Evolutionary conservation across 1,140 invertebrate species (phyloP), one percentile per base, ranked within the genome.

Genomic region (Formica selysi): DNA sequence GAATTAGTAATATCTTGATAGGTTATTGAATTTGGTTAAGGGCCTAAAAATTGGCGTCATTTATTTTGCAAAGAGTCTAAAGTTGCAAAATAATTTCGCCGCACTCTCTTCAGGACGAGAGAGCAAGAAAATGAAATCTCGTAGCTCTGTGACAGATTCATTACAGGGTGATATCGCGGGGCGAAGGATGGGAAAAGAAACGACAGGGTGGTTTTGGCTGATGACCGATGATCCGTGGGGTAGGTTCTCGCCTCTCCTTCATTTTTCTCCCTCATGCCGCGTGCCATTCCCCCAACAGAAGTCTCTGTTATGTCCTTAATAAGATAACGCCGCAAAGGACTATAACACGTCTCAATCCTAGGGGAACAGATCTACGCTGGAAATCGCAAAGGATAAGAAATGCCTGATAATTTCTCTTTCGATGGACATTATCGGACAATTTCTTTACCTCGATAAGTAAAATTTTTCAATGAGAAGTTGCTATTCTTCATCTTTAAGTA

Each of bases 141-240:
- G 51, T 67, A 70, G 64, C 70, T 67, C n/a, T 32, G 89, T 68
- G 87, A 91, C 90, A 90, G 87, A 91, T 90, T 91, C 89, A 91
- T 91, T 91, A 90, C 86, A 59, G 68, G 62, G 38, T 71, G 79
- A 86, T 90, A 91, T 81, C 88, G 81, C 79, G 76, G 5, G 11
- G 10, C n/a, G 36, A 48, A 70, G 70, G 67, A 51, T 87, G 51
- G 29, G 64, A 48, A 57, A 41, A 73, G 16, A 67, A 87, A 78
- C 61, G 73, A 90, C 61, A 36, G 79, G 78, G 83, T 41, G 86
- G 68, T 86, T 80, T 88, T 90, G 57, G 83, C 76, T 74, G 92
- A 93, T 94, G 93, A 94, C 90, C 90, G 93, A 94, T 94, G 92
- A 89, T 85, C 65, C 84, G 92, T 93, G 91, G 92, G 93, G 92